phyloP scores from a whole-genome alignment of 2,797 vertebrate species.

The Lepus townsendii region DNA sequence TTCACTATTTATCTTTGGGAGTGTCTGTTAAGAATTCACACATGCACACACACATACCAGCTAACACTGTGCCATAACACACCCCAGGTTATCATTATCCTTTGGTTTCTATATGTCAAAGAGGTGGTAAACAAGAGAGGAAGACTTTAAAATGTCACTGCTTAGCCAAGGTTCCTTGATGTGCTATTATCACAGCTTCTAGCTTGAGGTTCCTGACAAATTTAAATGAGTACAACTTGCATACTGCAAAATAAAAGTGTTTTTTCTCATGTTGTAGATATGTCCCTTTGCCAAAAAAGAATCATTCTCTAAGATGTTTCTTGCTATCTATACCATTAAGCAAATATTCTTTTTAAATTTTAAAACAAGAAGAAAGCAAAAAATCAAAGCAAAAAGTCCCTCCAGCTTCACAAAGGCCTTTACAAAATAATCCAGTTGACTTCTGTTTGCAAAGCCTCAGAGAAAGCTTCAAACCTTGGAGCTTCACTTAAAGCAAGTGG shows the following conservation, averaged over 20 bases:
- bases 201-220: slow-evolving; percentile 7
- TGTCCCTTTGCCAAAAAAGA: neutral
- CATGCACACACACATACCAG: neutral
- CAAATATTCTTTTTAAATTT: slow-evolving; percentile 16
- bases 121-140: neutral
- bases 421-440: neutral
- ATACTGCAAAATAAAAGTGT: slow-evolving; percentile 23
- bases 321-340: neutral
- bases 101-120: slow-evolving; percentile 3
- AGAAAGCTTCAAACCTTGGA: neutral
- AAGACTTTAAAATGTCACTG: neutral
- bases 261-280: neutral
- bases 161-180: neutral
- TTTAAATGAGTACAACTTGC: neutral
- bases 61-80: neutral
- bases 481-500: too few relatives aligned
- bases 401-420: neutral
- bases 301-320: neutral
- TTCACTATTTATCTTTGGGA: neutral
- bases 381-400: neutral
- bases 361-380: neutral
- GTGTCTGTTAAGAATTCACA: neutral
- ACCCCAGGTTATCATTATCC: neutral
- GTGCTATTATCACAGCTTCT: neutral
- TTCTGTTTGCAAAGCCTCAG: neutral